phyloP scores from a whole-genome alignment of 2,113 vertebrate genomes.

The Lamprotornis superbus region DNA sequence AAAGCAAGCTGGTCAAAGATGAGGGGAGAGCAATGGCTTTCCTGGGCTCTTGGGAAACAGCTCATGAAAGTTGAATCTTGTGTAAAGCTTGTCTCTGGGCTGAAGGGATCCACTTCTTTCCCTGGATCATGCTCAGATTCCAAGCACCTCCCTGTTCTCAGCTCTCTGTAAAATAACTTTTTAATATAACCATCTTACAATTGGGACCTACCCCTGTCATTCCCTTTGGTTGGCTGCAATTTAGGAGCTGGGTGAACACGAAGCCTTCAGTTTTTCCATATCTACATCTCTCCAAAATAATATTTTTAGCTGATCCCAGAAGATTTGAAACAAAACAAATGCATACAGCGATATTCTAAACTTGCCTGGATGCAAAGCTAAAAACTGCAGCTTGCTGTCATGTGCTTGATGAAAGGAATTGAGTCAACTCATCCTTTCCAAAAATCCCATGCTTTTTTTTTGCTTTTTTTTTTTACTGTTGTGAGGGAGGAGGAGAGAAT shows the following conservation, averaged over 20 bases:
- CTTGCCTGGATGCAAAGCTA: constrained; percentile 57
- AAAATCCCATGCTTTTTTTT: background rate
- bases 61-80: background rate
- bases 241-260: background rate
- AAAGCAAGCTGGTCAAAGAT: background rate
- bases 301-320: constrained; percentile 43
- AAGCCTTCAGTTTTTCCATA: background rate
- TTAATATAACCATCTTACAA: background rate
- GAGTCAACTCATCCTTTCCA: constrained; percentile 47
- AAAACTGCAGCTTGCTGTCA: constrained; percentile 52
- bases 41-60: background rate
- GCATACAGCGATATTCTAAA: background rate
- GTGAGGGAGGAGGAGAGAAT: constrained; percentile 57
- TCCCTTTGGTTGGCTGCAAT: background rate
- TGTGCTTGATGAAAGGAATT: constrained; percentile 22
- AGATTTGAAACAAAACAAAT: constrained; percentile 25
- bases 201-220: background rate
- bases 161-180: background rate
- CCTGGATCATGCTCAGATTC: background rate
- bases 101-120: background rate
- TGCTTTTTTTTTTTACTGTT: background rate
- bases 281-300: background rate
- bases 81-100: background rate
- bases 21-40: background rate
- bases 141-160: background rate